phyloP scores from a whole-genome alignment of 2,888 invertebrate species.

The Boloria selene region DNA sequence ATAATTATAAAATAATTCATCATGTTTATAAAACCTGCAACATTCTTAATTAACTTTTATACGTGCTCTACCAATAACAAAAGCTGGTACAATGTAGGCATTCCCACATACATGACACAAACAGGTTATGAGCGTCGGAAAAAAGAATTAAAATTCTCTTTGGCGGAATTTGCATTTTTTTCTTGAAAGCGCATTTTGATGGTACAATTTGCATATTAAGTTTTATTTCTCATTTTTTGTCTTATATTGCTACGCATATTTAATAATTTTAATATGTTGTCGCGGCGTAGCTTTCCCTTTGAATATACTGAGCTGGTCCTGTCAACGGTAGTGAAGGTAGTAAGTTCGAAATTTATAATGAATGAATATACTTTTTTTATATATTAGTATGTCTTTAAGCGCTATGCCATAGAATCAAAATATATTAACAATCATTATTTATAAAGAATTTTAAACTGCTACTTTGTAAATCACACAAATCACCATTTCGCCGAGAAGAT shows the following conservation, averaged over 20 bases:
- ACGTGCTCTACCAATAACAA: constrained; percentile 6
- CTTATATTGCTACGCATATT: constrained; percentile 4
- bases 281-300: too few species aligned
- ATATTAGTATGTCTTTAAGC: too few species aligned
- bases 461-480: too few species aligned
- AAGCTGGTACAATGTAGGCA: constrained; percentile 4
- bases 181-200: constrained; percentile 40
- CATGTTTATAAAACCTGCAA: not conserved
- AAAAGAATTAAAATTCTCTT: constrained; percentile 30
- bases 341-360: too few species aligned
- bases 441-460: too few species aligned
- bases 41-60: constrained; percentile 14
- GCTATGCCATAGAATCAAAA: too few species aligned
- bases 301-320: too few species aligned
- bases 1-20: too few species aligned
- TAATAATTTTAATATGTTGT: not conserved
- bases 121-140: constrained; percentile 11
- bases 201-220: constrained; percentile 41
- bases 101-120: constrained; percentile 9
- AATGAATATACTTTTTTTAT: too few species aligned
- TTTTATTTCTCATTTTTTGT: constrained; percentile 21
- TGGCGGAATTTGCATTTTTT: constrained; percentile 37
- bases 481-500: too few species aligned
- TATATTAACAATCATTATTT: too few species aligned
- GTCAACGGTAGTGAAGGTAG: too few species aligned